Percentiles rank a stretch among this genome's conserved stretches.
phyloP scores from a whole-genome alignment of 2,888 invertebrate species.

The Malthinus flaveolus region DNA sequence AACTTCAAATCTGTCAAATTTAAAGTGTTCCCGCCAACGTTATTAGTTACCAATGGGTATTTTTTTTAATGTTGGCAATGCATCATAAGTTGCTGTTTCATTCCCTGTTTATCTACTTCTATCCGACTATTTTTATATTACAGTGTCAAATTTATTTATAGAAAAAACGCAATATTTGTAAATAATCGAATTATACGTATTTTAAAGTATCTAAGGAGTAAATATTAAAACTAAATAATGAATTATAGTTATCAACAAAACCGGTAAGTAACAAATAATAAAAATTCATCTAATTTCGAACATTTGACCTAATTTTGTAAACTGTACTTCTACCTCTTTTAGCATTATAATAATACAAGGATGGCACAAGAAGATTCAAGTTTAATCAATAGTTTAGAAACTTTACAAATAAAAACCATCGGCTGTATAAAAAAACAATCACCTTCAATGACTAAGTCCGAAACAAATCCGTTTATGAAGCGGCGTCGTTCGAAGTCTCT shows the following conservation, averaged over 20 bases:
- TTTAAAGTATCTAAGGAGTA: no score
- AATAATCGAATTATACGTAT: not conserved
- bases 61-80: conserved; percentile 1
- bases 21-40: no score
- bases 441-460: conserved; percentile 6
- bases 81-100: conserved; percentile 3
- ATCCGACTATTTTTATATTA: not conserved
- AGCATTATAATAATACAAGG: conserved; percentile 18
- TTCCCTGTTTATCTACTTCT: not conserved
- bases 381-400: conserved; percentile 48
- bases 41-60: not conserved
- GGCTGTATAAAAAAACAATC: conserved; percentile 9
- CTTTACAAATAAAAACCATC: conserved; percentile 47
- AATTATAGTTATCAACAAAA: not conserved
- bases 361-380: conserved; percentile 52
- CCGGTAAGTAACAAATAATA: not conserved
- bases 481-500: conserved; percentile 51
- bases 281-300: not conserved
- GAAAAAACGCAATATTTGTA: not conserved
- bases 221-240: not conserved
- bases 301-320: conserved; percentile 10
- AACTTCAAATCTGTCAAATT: no score
- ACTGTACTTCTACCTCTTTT: not conserved
- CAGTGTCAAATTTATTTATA: conserved; percentile 4
- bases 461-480: conserved; percentile 48